Percentiles rank a stretch among this genome's conserved stretches.
Conservation (phyloP, 1,140 invertebrate genomes). For the Trichogramma pretiosum region DNA sequence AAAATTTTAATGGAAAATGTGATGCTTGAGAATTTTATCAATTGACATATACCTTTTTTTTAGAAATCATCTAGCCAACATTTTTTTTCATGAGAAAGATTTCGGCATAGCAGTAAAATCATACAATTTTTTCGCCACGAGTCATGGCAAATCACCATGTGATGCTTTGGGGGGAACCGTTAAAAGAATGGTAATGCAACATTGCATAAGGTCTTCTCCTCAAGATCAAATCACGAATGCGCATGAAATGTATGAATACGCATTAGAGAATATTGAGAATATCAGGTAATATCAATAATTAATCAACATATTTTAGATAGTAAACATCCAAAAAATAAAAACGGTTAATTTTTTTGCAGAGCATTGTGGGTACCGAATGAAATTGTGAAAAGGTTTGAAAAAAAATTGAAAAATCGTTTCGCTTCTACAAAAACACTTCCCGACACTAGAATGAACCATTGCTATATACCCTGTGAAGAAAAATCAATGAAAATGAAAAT, state of each 20-base stretch:
- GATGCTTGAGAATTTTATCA: background rate
- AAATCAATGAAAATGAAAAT: background rate
- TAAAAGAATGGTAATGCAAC: background rate
- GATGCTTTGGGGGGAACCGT: background rate
- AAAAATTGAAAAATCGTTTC: background rate
- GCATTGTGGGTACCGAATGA: background rate
- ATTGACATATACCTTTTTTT: background rate
- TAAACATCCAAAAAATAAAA: background rate
- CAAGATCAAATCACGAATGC: background rate
- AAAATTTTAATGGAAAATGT: background rate
- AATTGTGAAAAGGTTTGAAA: background rate
- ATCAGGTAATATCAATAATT: background rate
- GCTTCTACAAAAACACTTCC: background rate
- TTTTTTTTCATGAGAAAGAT: background rate
- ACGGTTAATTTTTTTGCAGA: background rate
- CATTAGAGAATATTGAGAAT: background rate
- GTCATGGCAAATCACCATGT: background rate
- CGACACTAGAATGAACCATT: background rate
- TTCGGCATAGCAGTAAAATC: background rate
- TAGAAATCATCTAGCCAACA: background rate
- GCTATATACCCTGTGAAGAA: background rate
- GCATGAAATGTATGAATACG: background rate
- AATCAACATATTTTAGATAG: background rate
- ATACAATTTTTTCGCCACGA: background rate
- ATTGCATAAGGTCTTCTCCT: background rate